These are phyloP conservation scores for Drosophila tanythrix DNA, from an alignment of 2,888 invertebrate genomes.

Conservation along the genomic window DNA sequence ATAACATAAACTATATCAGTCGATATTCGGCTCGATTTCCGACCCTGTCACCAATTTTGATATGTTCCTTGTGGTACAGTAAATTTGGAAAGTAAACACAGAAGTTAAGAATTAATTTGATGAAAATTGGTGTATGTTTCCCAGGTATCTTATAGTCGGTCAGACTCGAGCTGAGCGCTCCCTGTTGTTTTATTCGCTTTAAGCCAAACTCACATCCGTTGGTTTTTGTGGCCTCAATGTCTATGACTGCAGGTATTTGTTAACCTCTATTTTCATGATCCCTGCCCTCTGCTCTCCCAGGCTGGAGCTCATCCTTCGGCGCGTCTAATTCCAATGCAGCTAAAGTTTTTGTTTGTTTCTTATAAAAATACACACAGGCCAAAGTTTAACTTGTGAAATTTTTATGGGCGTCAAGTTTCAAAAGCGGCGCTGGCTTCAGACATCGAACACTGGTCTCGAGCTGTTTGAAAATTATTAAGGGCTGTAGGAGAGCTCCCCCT, in stretches of 20 bases:
- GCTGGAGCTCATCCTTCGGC: constrained; percentile 19
- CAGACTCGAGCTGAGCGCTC: background rate
- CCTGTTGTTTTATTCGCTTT: background rate
- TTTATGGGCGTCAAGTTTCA: constrained; percentile 64
- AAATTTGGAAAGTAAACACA: background rate
- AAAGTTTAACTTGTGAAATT: constrained; percentile 68
- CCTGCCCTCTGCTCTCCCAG: constrained; percentile 12
- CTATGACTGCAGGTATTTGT: constrained; percentile 73
- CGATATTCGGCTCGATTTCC: background rate
- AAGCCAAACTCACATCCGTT: constrained; percentile 15
- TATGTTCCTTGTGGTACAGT: background rate
- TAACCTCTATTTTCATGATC: constrained; percentile 36
- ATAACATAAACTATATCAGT: background rate
- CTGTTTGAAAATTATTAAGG: background rate
- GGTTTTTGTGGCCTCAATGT: constrained; percentile 34
- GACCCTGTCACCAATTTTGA: background rate
- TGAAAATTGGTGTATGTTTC: too few relatives aligned
- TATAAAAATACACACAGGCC: constrained; percentile 58
- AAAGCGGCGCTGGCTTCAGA: constrained; percentile 28
- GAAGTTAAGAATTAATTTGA: background rate
- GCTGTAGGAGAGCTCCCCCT: background rate
- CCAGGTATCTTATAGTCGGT: background rate
- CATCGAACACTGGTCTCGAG: constrained; percentile 30
- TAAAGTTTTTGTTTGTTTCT: constrained; percentile 78
- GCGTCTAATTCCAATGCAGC: constrained; percentile 74